phyloP scores from a whole-genome alignment of 1,140 invertebrate species.

The Amphibalanus amphitrite region DNA sequence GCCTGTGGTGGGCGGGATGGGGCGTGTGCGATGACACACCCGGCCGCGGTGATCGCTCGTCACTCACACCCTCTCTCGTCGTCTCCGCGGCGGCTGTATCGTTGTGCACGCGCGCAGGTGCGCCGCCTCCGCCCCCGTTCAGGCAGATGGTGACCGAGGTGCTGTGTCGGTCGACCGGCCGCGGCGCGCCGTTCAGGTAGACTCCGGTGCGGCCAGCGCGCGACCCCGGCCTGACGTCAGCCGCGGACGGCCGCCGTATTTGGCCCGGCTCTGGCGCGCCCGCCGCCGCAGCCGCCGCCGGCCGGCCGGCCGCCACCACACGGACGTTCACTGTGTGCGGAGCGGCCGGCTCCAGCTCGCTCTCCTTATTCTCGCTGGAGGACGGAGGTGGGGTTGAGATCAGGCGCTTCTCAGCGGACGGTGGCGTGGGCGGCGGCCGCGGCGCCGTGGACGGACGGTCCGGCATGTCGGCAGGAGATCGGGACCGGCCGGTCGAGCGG shows the following conservation, averaged over 20 bases:
- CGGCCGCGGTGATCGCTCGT: no score
- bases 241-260: background rate
- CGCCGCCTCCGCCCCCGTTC: background rate
- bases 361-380: background rate
- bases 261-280: background rate
- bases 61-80: no score
- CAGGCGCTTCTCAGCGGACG: background rate
- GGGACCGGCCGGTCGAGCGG: no score
- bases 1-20: background rate
- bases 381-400: background rate
- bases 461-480: no score
- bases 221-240: background rate
- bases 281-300: no score
- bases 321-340: background rate
- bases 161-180: background rate
- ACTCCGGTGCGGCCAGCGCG: background rate
- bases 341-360: background rate
- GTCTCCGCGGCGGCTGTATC: background rate
- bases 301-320: background rate
- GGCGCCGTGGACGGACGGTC: background rate
- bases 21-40: no score
- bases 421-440: background rate
- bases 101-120: no score
- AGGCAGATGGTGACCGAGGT: background rate
- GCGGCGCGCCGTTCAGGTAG: constrained; percentile 1